These are phyloP conservation scores for Ypsolopha sequella DNA, from an alignment of 2,888 invertebrate species.

Conservation along the genomic window DNA sequence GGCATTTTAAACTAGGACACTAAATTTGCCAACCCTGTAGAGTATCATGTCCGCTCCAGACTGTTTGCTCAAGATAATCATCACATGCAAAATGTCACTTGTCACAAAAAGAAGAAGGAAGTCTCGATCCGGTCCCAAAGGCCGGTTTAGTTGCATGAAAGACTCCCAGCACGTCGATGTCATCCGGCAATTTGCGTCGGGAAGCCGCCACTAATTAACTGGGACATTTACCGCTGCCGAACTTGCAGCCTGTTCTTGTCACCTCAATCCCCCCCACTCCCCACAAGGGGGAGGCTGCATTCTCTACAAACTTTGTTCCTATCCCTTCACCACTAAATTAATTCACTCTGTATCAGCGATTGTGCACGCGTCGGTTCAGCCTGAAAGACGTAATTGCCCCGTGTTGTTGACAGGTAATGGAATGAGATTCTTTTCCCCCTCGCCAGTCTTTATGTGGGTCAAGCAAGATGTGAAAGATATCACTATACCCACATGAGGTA, in stretches of 20 bases:
- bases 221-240: conserved; percentile 54
- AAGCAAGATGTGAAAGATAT: conserved; percentile 24
- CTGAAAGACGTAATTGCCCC: neutral
- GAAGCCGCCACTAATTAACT: conserved; percentile 56
- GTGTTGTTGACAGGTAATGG: conserved; percentile 1
- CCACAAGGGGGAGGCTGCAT: neutral
- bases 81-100: neutral
- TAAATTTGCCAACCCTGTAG: too few relatives aligned
- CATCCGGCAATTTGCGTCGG: conserved; percentile 49
- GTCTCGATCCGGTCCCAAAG: neutral
- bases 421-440: conserved; percentile 3
- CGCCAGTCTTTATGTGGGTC: conserved; percentile 29
- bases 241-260: conserved; percentile 22
- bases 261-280: neutral
- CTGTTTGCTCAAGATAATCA: too few relatives aligned
- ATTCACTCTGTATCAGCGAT: neutral
- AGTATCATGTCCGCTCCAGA: too few relatives aligned
- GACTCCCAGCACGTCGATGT: conserved; percentile 13
- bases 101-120: neutral
- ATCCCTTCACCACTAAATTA: neutral
- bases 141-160: neutral
- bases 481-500: conserved; percentile 20
- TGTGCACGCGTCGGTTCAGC: too few relatives aligned
- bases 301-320: neutral
- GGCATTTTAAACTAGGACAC: too few relatives aligned